Base-by-base conservation (phyloP, 2,888 invertebrate species). In the Onchidella celtica region DNA sequence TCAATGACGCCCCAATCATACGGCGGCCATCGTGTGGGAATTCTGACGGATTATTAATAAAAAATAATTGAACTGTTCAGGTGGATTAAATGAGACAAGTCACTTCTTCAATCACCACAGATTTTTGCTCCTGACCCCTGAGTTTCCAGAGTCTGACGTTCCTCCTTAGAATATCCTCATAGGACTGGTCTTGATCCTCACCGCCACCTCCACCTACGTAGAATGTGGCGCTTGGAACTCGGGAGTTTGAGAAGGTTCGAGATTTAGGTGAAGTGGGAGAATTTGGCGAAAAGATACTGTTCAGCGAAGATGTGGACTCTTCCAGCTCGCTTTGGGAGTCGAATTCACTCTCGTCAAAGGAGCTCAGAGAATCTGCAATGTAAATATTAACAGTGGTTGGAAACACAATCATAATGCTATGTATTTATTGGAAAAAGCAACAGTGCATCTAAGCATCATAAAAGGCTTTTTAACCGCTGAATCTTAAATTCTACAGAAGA, bases 81-180 rank as follows among this genome's bases (percentile, higher is more conserved):
- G n/a, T n/a, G 24, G 29, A 34, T 57, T 9, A 70, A 27, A 29
- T 61, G 59, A 70, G 40, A 1, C 55, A 59, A 29, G 61, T 36
- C 1, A 79, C 38, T 29, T 68, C 68, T 24, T 77, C 68, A n/a
- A 66, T 47, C 2, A 68, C 55, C 2, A 68, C 55, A 24, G 77
- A 68, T 3, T 2, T 27, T 0, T 68, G 77, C 1, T 4, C 68
- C 17, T 77, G 68, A 21, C 34, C 34, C 38, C 77, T 63, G 63
- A 76, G 55, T 40, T 83, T 83, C 83, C 83, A 81, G 24, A 83
- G 36, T 6, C 63, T 38, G 9, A 83, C 78, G 65, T 83, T 83
- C 34, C 81, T 32, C 36, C 36, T 73, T 17, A 83, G 63, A 36
- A 83, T 83, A 63, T 81, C 81, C 3, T 80, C 80, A 57, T 83